Evolutionary conservation across 2,888 invertebrate genomes (phyloP).

Genomic region (Noctua fimbriata): DNA sequence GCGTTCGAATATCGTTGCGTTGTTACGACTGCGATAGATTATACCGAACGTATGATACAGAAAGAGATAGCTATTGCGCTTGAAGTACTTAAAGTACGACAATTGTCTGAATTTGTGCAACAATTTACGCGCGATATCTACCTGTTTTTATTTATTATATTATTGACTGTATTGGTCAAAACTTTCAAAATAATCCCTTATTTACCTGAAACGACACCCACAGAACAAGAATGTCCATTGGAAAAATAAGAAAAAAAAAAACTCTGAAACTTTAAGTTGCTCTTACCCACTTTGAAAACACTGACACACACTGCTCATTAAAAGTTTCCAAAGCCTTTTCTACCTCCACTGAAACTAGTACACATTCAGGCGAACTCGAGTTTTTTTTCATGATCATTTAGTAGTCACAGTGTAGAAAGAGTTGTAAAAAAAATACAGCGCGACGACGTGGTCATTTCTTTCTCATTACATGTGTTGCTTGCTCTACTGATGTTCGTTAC

Average conservation of each 20-base stretch:
- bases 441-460: slow-evolving; percentile 32
- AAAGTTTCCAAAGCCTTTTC: slow-evolving; percentile 50
- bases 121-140: too few species aligned
- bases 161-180: background rate
- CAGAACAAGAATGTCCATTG: background rate
- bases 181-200: background rate
- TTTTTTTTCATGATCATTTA: slow-evolving; percentile 47
- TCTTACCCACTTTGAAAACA: slow-evolving; percentile 39
- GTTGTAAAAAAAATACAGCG: background rate
- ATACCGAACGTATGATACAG: too few species aligned
- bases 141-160: too few species aligned
- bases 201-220: background rate
- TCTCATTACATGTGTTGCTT: slow-evolving; percentile 52
- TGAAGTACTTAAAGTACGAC: too few species aligned
- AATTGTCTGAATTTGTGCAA: too few species aligned
- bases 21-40: too few species aligned
- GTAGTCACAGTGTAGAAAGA: slow-evolving; percentile 41
- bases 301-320: slow-evolving; percentile 56
- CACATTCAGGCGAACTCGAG: slow-evolving; percentile 26
- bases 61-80: too few species aligned
- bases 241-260: slow-evolving; percentile 26
- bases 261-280: slow-evolving; percentile 33
- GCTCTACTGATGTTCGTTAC: slow-evolving; percentile 40
- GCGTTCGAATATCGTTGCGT: too few species aligned
- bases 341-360: slow-evolving; percentile 36